phyloP scores from a whole-genome alignment of 2,888 invertebrate genomes.

The Papilio elwesi region DNA sequence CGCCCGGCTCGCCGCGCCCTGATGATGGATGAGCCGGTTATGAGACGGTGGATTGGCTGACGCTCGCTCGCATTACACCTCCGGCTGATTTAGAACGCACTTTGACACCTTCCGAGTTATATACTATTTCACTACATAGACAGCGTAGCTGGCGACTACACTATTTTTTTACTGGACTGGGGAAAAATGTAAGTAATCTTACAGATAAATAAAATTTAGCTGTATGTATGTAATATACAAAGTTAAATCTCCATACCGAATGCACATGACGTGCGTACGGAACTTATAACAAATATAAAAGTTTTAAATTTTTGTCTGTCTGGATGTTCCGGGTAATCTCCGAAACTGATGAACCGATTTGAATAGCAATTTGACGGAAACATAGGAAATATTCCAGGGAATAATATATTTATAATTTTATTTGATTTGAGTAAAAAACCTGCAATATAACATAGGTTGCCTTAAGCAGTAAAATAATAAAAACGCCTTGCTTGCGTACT shows the following conservation, averaged over 20 bases:
- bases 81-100: conserved; percentile 44
- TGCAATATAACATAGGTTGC: too few species aligned
- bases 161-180: background rate
- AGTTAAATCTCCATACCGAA: background rate
- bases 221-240: background rate
- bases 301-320: background rate
- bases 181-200: background rate
- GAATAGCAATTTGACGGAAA: too few species aligned
- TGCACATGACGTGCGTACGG: too few species aligned
- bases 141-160: conserved; percentile 30
- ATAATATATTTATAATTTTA: too few species aligned
- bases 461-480: too few species aligned
- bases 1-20: conserved; percentile 43
- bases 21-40: conserved; percentile 75
- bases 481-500: too few species aligned
- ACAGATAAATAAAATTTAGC: background rate
- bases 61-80: conserved; percentile 56
- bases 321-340: background rate
- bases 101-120: conserved; percentile 36
- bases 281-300: too few species aligned
- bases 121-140: conserved; percentile 30
- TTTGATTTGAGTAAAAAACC: too few species aligned
- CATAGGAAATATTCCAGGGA: too few species aligned
- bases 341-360: too few species aligned
- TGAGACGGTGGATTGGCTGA: conserved; percentile 64